Evolutionary conservation across 2,888 invertebrate genomes (phyloP), one percentile per base, ranked within the genome.

Genomic region (Flexamia atlantica): DNA sequence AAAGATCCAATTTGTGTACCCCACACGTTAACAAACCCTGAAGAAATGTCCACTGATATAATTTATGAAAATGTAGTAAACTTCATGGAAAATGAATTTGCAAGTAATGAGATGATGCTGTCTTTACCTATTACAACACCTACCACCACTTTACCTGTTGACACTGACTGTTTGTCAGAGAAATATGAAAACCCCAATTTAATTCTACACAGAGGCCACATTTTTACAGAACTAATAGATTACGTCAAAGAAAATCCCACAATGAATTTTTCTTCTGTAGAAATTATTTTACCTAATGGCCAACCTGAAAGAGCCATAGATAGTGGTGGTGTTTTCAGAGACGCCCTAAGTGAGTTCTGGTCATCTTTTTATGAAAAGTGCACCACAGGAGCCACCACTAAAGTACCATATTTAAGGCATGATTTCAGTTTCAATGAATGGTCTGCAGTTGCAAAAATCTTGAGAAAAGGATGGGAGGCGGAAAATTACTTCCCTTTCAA

Each of bases 61-160:
- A n/a, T n/a, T n/a, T 53, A 53, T n/a, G n/a, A 53, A 53, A 53
- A 53, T 17, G 53, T 53, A 53, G 53, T 17, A 12, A 53, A 53
- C 53, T 53, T 53, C 53, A n/a, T 53, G n/a, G 53, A 12, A 53
- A 17, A 53, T 12, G 53, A 53, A 53, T 12, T 17, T 12, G n/a
- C 53, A 53, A 53, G 9, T 7, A 53, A 53, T 53, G 53, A 53
- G 9, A 17, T 12, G 53, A 7, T 17, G 53, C 53, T 53, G 9
- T 53, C 53, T 12, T 53, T 53, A 53, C 53, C 14, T 53, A n/a
- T 12, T 17, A 53, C n/a, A 53, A 17, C 53, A 53, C n/a, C n/a
- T 53, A 53, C 10, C 4, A 53, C 53, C n/a, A 53, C 4, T 53
- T 4, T 53, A 53, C 14, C 14, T 12, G 17, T 53, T 12, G 14